Percentiles rank a stretch among this genome's conserved stretches.
Evolutionary conservation across 2,113 vertebrate species (phyloP).

Genomic region (Ifrita kowaldi): DNA sequence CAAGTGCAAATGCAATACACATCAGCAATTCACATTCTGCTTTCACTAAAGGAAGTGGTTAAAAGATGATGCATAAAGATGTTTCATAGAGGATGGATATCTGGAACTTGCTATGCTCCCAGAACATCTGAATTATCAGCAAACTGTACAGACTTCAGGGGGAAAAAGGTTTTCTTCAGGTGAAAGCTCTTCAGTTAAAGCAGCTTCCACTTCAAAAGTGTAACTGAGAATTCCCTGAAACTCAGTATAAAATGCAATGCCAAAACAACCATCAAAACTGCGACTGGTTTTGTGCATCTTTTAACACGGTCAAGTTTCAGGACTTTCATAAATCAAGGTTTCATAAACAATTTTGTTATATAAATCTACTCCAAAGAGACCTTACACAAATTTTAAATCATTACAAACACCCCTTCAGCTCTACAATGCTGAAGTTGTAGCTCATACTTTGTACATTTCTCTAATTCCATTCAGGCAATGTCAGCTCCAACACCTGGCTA

Average conservation of each 20-base stretch:
- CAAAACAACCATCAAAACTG: neutral
- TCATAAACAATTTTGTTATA: neutral
- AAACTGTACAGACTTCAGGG: neutral
- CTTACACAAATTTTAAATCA: neutral
- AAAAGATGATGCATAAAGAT: neutral
- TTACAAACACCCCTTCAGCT: neutral
- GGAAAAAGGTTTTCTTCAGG: neutral
- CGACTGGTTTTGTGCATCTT: neutral
- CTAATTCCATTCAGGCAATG: neutral
- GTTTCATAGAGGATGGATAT: neutral
- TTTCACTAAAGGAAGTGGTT: slow-evolving; percentile 3
- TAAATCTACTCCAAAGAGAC: neutral
- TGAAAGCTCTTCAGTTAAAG: neutral
- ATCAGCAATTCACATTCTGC: neutral
- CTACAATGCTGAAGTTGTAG: neutral
- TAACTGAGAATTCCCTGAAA: neutral
- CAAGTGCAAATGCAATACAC: slow-evolving; percentile 39
- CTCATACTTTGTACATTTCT: neutral
- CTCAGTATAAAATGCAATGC: neutral
- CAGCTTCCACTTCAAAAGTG: neutral
- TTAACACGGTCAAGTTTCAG: neutral
- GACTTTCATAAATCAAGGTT: neutral
- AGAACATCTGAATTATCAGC: neutral
- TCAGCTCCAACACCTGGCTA: neutral
- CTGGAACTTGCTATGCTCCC: neutral